These are phyloP conservation scores for Microplitis manilae DNA, from an alignment of 2,888 invertebrate species.

Conservation along the genomic window DNA sequence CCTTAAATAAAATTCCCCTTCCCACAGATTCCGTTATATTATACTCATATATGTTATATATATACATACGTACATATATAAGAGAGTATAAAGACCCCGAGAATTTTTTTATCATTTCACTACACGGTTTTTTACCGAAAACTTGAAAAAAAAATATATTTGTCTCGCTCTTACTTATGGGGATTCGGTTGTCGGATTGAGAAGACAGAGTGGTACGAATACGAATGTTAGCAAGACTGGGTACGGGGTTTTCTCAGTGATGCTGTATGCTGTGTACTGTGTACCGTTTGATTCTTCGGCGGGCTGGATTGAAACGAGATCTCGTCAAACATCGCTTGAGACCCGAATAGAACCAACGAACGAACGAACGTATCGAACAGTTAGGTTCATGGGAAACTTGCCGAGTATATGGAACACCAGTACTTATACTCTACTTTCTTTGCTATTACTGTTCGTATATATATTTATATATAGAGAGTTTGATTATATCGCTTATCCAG, in stretches of 20 bases:
- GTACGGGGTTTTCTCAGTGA: conserved; percentile 1
- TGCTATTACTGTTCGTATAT: conserved; percentile 3
- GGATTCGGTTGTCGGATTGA: background rate
- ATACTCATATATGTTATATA: background rate
- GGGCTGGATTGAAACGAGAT: conserved; percentile 69
- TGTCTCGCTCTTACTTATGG: background rate
- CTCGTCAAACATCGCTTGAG: conserved; percentile 61
- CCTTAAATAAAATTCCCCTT: background rate
- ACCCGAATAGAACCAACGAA: conserved; percentile 28
- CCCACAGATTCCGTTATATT: background rate
- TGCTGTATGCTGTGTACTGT: conserved; percentile 45
- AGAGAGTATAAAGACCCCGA: background rate
- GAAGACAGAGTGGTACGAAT: too few species aligned
- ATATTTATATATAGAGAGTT: background rate
- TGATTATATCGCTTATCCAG: conserved; percentile 31
- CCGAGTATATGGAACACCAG: conserved; percentile 22
- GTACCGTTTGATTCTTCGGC: conserved; percentile 63
- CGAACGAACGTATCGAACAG: conserved; percentile 57
- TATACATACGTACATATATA: too few species aligned
- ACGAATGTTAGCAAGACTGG: background rate
- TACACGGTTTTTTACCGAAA: background rate
- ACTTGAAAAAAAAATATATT: background rate
- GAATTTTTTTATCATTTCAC: background rate
- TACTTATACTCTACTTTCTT: conserved; percentile 29
- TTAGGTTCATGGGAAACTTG: conserved; percentile 65